Evolutionary conservation across 2,888 invertebrate species (phyloP), one percentile per base, ranked within the genome.

Genomic region (Limnephilus rhombicus): DNA sequence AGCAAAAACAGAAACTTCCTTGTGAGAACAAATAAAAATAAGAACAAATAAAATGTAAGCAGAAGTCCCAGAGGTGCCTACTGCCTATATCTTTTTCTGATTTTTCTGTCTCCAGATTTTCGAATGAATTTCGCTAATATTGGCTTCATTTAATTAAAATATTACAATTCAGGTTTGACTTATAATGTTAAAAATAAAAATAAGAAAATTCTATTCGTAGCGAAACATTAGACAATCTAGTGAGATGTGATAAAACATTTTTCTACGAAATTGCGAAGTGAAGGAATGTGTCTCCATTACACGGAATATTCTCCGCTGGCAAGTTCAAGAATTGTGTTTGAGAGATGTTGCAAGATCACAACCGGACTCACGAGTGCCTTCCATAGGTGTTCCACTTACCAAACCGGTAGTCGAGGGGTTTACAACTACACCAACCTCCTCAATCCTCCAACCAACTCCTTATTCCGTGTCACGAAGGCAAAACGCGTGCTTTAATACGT

Each of bases 341-440:
- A 68, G 68, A 68, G 24, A 37, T 85, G 18, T 85, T 37, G 85
- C 37, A 85, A 85, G 85, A 85, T 85, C 37, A 85, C 85, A 85
- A 86, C 91, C 91, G 91, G 90, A 90, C 53, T 45, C 85, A 41
- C n/a, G 68, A 90, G 45, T 86, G 91, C 91, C 80, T 80, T n/a
- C 86, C 88, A 80, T 80, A 31, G 86, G 80, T 91, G 91, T 85
- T 68, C 91, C 86, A 91, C 91, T 91, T 91, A 80, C 45, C 80
- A 80, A 91, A 91, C 91, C 86, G 91, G 91, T 91, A 86, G 91
- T 80, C 80, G 85, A 85, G 31, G 85, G 85, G 41, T 24, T 18
- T 85, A 24, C 11, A 90, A 31, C 82, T 37, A 2, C 9, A 68
- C 24, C 68, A 7, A 7, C n/a, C 5, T 24, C 68, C 68, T 68